Evolutionary conservation across 2,113 vertebrate genomes (phyloP).

Genomic region (Equus przewalskii): DNA sequence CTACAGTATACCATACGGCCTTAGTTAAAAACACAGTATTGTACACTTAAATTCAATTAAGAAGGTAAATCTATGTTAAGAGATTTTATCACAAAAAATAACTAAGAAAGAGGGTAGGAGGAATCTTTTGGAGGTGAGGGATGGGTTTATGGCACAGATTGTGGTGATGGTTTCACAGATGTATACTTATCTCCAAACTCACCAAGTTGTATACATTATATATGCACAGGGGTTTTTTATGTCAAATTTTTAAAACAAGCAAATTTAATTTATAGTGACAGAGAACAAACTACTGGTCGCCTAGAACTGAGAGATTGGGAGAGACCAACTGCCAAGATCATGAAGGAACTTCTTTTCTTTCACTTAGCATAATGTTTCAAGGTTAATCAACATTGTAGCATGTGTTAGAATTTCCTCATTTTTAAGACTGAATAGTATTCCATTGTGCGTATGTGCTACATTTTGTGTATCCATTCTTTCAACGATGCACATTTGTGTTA

Average conservation of each 20-base stretch:
- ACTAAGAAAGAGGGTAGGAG: not conserved
- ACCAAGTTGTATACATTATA: not conserved
- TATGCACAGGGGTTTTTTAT: not conserved
- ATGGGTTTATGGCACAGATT: not conserved
- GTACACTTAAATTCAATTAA: not conserved
- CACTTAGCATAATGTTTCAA: too few species aligned
- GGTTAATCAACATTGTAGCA: too few species aligned
- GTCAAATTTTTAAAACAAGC: not conserved
- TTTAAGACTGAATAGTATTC: too few species aligned
- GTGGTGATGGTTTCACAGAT: not conserved
- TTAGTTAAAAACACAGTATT: not conserved
- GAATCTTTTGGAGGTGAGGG: not conserved
- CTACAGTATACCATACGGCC: not conserved
- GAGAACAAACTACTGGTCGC: not conserved
- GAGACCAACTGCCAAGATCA: not conserved
- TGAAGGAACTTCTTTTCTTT: not conserved
- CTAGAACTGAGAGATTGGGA: not conserved
- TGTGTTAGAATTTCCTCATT: too few species aligned
- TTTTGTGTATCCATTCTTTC: too few species aligned
- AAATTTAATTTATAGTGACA: not conserved
- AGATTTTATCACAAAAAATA: not conserved
- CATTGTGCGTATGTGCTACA: too few species aligned
- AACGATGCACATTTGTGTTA: too few species aligned
- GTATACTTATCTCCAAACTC: not conserved
- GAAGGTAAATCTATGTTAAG: not conserved